phyloP scores from a whole-genome alignment of 2,797 vertebrate species.

The Hydrophis major region DNA sequence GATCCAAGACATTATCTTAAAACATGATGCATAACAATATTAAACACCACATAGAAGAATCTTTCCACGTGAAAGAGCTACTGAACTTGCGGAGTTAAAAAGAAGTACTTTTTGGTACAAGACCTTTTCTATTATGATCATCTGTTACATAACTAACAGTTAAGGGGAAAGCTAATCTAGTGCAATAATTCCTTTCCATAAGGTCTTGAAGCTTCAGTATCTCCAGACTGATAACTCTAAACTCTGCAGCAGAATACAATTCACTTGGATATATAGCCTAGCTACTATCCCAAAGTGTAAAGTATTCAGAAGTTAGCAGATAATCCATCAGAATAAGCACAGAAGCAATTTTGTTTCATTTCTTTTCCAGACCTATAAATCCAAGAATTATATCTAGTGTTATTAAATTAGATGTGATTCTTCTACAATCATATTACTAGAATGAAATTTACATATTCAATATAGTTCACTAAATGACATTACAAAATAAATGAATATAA shows the following conservation, averaged over 20 bases:
- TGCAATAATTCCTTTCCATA: not conserved
- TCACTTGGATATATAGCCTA: not conserved
- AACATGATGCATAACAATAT: not conserved
- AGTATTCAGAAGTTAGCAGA: not conserved
- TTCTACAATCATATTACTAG: not conserved
- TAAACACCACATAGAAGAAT: not conserved
- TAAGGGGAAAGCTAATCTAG: constrained; percentile 6
- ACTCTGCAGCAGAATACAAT: not conserved
- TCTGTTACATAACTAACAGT: not conserved
- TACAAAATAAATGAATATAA: not conserved
- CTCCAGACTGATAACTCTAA: not conserved
- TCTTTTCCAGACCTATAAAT: not conserved
- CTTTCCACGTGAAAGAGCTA: not conserved
- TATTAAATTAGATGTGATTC: not conserved
- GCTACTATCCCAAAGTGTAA: not conserved
- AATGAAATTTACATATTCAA: not conserved
- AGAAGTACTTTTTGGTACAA: constrained; percentile 3
- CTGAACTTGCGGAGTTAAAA: not conserved
- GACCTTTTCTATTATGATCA: constrained; percentile 10
- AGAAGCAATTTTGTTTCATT: not conserved
- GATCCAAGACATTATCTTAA: not conserved
- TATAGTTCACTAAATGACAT: not conserved
- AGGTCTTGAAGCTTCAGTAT: constrained; percentile 8
- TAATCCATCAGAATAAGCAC: not conserved
- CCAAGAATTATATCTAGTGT: not conserved